Evolutionary conservation across 2,113 vertebrate species (phyloP), one percentile per base, ranked within the genome.

Genomic region (Pleuronectes platessa): DNA sequence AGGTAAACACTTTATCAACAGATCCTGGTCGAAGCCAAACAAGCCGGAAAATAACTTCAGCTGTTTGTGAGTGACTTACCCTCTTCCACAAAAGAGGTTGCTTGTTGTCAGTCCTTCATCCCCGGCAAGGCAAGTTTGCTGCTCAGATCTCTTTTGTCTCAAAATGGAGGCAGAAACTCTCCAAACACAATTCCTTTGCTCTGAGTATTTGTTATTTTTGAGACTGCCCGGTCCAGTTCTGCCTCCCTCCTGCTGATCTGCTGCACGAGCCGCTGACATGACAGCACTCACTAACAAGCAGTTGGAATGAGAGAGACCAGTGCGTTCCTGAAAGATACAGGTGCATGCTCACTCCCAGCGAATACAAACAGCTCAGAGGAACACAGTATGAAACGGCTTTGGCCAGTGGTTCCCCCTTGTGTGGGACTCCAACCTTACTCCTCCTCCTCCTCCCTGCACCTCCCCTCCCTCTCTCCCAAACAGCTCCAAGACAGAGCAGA

Each of bases 341-440:
- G 51, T 54, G 51, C 51, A 54, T 8, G 8, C 51, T 54, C 18
- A 54, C 18, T 51, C 47, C 14, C 79, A 85, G 73, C 88, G 56
- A 78, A 63, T 81, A 79, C n/a, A 82, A 69, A 78, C 82, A 72
- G 86, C 88, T 74, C 82, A 85, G 69, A 85, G 70, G 26, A 77
- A 78, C 86, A 79, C 82, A 83, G 86, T 79, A 68, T 86, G 76
- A 88, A 86, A 76, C 83, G 12, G 79, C 79, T 89, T 86, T 90
- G 20, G 76, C 90, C 86, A 76, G 82, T 81, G 82, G 85, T 88
- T 90, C 77, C 78, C 78, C 71, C 89, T 90, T 88, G 86, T 88
- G 88, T 79, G 83, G 82, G 82, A 90, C 87, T 89, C 88, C 82
- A 89, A 84, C 89, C 84, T 89, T 85, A 82, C 89, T 90, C 61